Evolutionary conservation across 2,113 vertebrate genomes (phyloP).

Genomic region (Grus americana): DNA sequence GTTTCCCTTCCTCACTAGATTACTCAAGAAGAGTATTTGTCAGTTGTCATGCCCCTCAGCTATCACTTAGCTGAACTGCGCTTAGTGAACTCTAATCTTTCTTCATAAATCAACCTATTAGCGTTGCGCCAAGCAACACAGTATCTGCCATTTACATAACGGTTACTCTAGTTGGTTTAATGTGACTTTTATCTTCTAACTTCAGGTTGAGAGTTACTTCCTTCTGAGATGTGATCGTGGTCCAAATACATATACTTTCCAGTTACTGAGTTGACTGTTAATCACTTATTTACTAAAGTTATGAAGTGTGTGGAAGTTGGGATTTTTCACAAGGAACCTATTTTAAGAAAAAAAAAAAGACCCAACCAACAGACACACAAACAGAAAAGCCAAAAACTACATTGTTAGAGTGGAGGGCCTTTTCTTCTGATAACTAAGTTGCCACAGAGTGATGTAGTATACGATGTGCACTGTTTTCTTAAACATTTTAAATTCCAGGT

Average conservation of each 20-base stretch:
- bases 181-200: background rate
- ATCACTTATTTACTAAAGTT: background rate
- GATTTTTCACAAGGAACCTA: background rate
- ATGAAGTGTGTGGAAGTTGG: background rate
- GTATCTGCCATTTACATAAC: background rate
- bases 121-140: background rate
- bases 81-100: background rate
- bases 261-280: background rate
- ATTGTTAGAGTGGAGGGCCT: background rate
- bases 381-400: background rate
- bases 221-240: background rate
- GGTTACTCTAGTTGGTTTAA: background rate
- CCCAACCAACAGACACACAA: too few species aligned
- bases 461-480: background rate
- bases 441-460: background rate
- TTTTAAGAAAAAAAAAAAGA: background rate
- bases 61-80: background rate
- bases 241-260: background rate
- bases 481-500: background rate
- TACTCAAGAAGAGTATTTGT: background rate
- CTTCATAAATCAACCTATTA: conserved; percentile 12
- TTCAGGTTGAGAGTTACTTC: background rate
- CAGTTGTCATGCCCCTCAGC: conserved; percentile 8
- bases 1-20: background rate
- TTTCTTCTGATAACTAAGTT: background rate